Percentiles rank a stretch among this genome's conserved stretches.
phyloP scores from a whole-genome alignment of 2,113 vertebrate genomes.

The Amphiprion ocellaris region DNA sequence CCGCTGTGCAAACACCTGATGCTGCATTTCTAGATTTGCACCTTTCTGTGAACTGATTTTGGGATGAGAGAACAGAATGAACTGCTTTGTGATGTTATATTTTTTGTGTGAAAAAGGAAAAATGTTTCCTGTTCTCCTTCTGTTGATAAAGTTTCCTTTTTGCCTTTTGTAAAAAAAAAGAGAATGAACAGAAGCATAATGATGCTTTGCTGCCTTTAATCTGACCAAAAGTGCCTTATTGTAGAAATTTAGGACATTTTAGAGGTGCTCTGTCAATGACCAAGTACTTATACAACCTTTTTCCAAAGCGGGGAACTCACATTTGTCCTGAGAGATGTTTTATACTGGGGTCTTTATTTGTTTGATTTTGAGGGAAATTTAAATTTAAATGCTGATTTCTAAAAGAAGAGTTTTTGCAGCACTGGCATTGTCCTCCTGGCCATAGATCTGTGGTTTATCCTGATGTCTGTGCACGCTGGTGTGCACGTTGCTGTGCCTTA shows the following conservation, averaged over 20 bases:
- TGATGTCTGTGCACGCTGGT: background rate
- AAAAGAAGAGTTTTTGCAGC: background rate
- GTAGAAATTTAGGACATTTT: constrained; percentile 1
- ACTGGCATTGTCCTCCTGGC: background rate
- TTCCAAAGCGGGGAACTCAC: background rate
- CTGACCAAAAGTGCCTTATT: constrained; percentile 58
- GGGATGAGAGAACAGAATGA: background rate
- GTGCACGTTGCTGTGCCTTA: background rate
- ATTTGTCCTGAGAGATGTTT: background rate
- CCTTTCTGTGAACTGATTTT: constrained; percentile 25
- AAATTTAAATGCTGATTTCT: constrained; percentile 18
- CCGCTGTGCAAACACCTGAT: constrained; percentile 16
- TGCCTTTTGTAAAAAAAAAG: background rate
- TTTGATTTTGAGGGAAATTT: background rate
- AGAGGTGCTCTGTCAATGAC: constrained; percentile 9
- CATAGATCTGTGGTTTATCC: background rate
- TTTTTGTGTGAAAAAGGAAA: background rate
- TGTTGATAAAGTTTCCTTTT: background rate
- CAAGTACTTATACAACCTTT: background rate
- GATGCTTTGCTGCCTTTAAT: constrained; percentile 6
- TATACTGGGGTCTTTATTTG: background rate
- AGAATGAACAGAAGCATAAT: background rate
- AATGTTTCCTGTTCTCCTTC: no score
- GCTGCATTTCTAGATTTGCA: constrained; percentile 45
- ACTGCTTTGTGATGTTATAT: background rate